Evolutionary conservation across 2,888 invertebrate genomes (phyloP), one percentile per base, ranked within the genome.

Genomic region (Theodoxus fluviatilis): DNA sequence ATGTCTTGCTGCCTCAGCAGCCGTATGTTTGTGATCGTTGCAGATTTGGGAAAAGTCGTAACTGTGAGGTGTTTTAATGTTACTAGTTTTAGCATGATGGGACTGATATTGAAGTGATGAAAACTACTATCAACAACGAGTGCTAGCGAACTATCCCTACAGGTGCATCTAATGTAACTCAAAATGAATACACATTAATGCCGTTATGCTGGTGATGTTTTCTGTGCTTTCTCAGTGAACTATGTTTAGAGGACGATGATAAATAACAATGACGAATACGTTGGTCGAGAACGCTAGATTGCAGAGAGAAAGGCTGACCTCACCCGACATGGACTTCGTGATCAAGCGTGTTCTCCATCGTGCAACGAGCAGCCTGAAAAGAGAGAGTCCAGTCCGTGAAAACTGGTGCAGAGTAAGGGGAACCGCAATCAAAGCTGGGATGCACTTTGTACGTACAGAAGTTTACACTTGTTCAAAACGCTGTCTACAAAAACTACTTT

Each of bases 361-460:
- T 95, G 87, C 98, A 98, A 52, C 96, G 89, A 0, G 96, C 94
- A 2, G 96, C 96, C 90, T 91, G 81, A 57, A 87, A 84, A 73
- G 77, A 67, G 40, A 37, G 37, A 67, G 7, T 33, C 35, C n/a
- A 57, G 9, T 22, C 15, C 2, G 25, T 6, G 7, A 15, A 4
- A 25, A 28, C 25, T 47, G 37, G 22, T 49, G 18, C 12, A 66
- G 25, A 66, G 22, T 12, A 40, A 7, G 37, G 1, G 15, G 31
- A 40, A n/a, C 22, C 31, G 9, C 55, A n/a, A n/a, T n/a, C n/a
- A n/a, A n/a, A n/a, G n/a, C n/a, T n/a, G n/a, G n/a, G n/a, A n/a
- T n/a, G n/a, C n/a, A n/a, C n/a, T n/a, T n/a, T n/a, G n/a, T n/a
- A n/a, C n/a, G n/a, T n/a, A n/a, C n/a, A n/a, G n/a, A n/a, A n/a